phyloP scores from a whole-genome alignment of 2,797 vertebrate genomes.

The Lophotriccus pileatus region DNA sequence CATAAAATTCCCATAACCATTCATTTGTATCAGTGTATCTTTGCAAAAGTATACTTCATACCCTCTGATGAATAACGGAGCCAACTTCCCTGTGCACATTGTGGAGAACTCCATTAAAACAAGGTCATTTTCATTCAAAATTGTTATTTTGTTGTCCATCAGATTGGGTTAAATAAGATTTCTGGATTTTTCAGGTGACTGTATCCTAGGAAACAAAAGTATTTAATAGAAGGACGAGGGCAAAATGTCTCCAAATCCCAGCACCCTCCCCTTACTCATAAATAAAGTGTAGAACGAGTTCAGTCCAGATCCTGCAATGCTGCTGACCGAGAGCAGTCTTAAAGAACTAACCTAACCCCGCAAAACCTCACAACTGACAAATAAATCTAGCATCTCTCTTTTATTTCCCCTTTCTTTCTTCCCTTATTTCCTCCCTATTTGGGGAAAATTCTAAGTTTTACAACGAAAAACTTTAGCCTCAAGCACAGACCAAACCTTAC shows the following conservation, averaged over 20 bases:
- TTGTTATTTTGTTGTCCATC: neutral
- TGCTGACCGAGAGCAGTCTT: neutral
- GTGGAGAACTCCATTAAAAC: neutral
- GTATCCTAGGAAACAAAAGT: neutral
- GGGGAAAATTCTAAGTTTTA: neutral
- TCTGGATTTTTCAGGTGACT: neutral
- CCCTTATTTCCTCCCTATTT: neutral
- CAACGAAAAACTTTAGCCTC: neutral
- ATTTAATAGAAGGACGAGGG: neutral
- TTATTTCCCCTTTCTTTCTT: neutral
- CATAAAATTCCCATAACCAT: slow-evolving; percentile 56
- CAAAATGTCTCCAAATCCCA: neutral
- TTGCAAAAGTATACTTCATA: neutral
- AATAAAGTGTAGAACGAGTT: neutral
- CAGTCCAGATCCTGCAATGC: neutral
- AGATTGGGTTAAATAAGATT: neutral
- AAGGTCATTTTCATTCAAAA: neutral
- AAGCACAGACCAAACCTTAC: neutral
- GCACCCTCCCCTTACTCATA: neutral
- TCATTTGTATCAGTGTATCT: slow-evolving; percentile 30
- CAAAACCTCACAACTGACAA: neutral
- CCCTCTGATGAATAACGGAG: slow-evolving; percentile 4
- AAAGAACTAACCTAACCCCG: neutral
- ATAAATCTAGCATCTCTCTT: neutral
- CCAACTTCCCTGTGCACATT: neutral